Conservation (phyloP, 2,888 invertebrate species). For the Epistrophella euchroma region DNA sequence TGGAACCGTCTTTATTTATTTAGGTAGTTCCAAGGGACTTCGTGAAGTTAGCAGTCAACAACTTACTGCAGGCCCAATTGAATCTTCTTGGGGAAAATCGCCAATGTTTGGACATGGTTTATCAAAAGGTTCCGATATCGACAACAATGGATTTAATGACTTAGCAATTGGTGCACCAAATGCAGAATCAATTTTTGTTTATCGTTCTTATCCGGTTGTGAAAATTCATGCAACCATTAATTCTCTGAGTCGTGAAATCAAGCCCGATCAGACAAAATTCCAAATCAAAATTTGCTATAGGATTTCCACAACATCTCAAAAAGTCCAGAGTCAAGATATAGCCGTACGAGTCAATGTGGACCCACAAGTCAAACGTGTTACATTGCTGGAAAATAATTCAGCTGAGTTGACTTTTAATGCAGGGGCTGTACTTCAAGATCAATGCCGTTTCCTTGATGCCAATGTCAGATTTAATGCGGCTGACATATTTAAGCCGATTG, state of each 20-base stretch:
- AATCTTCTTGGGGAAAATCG: slow-evolving; percentile 79
- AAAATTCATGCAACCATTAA: slow-evolving; percentile 80
- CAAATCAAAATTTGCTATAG: slow-evolving; percentile 81
- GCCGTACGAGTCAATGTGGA: slow-evolving; percentile 80
- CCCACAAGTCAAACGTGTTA: slow-evolving; percentile 81
- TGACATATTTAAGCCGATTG: slow-evolving; percentile 84
- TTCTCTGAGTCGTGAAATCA: slow-evolving; percentile 82
- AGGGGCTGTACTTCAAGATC: slow-evolving; percentile 78
- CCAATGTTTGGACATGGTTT: slow-evolving; percentile 82
- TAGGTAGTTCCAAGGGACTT: slow-evolving; percentile 83
- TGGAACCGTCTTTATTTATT: slow-evolving; percentile 87
- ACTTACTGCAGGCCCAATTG: slow-evolving; percentile 79
- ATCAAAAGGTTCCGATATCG: slow-evolving; percentile 84
- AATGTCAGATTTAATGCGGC: slow-evolving; percentile 81
- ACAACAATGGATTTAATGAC: slow-evolving; percentile 83
- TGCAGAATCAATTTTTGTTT: slow-evolving; percentile 83
- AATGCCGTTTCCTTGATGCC: slow-evolving; percentile 80
- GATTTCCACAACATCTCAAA: slow-evolving; percentile 78
- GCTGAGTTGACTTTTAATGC: slow-evolving; percentile 80
- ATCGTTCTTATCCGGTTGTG: slow-evolving; percentile 84
- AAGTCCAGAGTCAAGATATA: slow-evolving; percentile 79
- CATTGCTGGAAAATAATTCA: slow-evolving; percentile 78
- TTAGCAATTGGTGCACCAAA: slow-evolving; percentile 84
- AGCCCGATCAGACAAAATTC: slow-evolving; percentile 81
- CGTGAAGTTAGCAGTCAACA: slow-evolving; percentile 83